Conservation (phyloP, 2,888 invertebrate genomes). For the Abscondita cerata region DNA sequence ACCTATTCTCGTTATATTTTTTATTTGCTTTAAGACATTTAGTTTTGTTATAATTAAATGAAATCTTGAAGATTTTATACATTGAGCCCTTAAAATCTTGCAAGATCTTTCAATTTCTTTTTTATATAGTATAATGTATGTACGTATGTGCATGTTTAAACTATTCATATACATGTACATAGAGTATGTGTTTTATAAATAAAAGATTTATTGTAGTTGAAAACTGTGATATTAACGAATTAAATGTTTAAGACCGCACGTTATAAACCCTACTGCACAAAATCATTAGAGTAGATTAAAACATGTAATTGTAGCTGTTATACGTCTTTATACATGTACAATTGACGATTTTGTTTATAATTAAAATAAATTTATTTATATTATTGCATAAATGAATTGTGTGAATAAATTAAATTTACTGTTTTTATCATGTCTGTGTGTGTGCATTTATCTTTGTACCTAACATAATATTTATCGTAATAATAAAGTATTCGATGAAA, state of each 20-base stretch:
- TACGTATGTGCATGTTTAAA: constrained; percentile 8
- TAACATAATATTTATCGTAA: no score
- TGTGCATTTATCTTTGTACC: not conserved
- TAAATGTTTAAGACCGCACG: constrained; percentile 24
- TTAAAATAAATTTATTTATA: no score
- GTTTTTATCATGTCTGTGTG: constrained; percentile 9
- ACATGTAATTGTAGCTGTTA: not conserved
- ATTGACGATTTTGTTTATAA: no score
- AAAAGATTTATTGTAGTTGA: constrained; percentile 34
- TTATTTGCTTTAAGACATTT: constrained; percentile 8
- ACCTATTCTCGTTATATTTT: not conserved
- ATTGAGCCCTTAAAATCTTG: constrained; percentile 53
- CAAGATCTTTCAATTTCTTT: constrained; percentile 18
- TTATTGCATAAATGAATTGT: not conserved
- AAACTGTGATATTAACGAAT: constrained; percentile 45
- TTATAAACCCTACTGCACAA: constrained; percentile 21
- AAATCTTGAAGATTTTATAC: constrained; percentile 47
- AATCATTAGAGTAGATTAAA: constrained; percentile 11
- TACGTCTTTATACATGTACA: not conserved
- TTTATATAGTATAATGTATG: not conserved
- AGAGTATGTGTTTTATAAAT: constrained; percentile 28
- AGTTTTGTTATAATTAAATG: no score
- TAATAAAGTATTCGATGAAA: no score
- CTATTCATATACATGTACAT: constrained; percentile 16
- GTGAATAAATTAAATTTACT: constrained; percentile 4